Conservation (phyloP, 2,113 vertebrate genomes). For the Copsychus sechellarum region DNA sequence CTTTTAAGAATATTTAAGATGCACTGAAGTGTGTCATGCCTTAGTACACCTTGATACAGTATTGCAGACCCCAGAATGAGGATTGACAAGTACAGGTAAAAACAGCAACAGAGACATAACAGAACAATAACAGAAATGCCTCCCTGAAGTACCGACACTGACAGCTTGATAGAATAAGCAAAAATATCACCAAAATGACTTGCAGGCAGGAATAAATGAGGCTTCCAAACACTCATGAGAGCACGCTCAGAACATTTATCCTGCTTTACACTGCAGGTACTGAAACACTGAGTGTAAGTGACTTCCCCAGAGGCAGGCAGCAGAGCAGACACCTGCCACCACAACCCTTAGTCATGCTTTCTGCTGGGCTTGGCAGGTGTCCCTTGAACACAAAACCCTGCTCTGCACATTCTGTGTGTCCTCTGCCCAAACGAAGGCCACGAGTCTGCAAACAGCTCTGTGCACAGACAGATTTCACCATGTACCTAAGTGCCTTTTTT, state of each 20-base stretch:
- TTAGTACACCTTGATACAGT: slow-evolving; percentile 28
- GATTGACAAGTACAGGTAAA: slow-evolving; percentile 14
- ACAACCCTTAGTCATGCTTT: background rate
- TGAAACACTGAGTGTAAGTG: background rate
- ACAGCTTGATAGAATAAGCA: slow-evolving; percentile 54
- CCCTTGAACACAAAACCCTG: background rate
- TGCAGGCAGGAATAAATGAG: slow-evolving; percentile 26
- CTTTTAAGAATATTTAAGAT: slow-evolving; percentile 45
- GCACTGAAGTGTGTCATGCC: slow-evolving; percentile 47
- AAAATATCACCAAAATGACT: slow-evolving; percentile 35
- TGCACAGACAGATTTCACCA: background rate
- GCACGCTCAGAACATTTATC: background rate
- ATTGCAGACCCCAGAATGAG: slow-evolving; percentile 9
- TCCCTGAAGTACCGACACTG: slow-evolving; percentile 18
- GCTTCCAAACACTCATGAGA: background rate
- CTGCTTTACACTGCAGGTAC: background rate
- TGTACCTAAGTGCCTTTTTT: background rate
- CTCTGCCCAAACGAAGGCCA: background rate
- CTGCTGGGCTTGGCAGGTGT: background rate
- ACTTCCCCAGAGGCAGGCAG: background rate
- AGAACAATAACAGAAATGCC: slow-evolving; percentile 52
- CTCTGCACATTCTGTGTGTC: background rate
- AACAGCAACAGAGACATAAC: slow-evolving; percentile 32
- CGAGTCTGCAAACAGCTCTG: background rate
- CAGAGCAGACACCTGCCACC: background rate